These are phyloP conservation scores for Morone saxatilis DNA, from an alignment of 2,113 vertebrate species.

Conservation along the genomic window DNA sequence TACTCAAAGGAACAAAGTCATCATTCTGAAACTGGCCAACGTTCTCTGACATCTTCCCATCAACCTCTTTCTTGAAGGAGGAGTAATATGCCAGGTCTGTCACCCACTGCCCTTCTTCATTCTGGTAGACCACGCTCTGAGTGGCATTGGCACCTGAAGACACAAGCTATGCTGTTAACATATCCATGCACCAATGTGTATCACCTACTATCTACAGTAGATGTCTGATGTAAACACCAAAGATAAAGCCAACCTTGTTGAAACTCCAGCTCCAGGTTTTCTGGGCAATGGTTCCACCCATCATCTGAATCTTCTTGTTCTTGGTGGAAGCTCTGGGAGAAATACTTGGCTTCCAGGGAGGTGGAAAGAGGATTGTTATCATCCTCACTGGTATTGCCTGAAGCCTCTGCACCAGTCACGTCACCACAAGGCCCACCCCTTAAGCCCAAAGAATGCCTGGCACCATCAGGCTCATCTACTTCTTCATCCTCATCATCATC, in stretches of 20 bases:
- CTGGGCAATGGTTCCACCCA: conserved; percentile 76
- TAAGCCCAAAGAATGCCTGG: conserved; percentile 51
- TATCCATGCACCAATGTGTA: neutral
- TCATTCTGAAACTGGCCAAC: conserved; percentile 79
- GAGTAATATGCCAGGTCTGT: conserved; percentile 97
- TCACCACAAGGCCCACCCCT: conserved; percentile 72
- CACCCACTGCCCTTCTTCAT: conserved; percentile 96
- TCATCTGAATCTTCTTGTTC: conserved; percentile 75
- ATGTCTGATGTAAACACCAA: neutral
- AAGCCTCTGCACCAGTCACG: conserved; percentile 53
- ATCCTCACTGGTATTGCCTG: conserved; percentile 53
- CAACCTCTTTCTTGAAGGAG: conserved; percentile 90
- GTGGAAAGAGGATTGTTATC: conserved; percentile 60
- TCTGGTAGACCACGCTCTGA: conserved; percentile 92
- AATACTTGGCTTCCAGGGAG: conserved; percentile 84
- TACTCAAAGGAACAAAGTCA: conserved; percentile 91
- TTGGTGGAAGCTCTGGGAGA: conserved; percentile 83
- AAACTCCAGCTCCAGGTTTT: conserved; percentile 69
- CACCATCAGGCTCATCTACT: conserved; percentile 63
- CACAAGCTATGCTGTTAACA: conserved; percentile 6
- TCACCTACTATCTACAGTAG: neutral
- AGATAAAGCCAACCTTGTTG: conserved; percentile 73
- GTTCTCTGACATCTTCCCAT: conserved; percentile 71
- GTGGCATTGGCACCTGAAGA: conserved; percentile 75
- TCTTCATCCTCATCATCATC: conserved; percentile 56